These are phyloP conservation scores for Synanceia verrucosa DNA, from an alignment of 2,797 vertebrate species.

Conservation along the genomic window DNA sequence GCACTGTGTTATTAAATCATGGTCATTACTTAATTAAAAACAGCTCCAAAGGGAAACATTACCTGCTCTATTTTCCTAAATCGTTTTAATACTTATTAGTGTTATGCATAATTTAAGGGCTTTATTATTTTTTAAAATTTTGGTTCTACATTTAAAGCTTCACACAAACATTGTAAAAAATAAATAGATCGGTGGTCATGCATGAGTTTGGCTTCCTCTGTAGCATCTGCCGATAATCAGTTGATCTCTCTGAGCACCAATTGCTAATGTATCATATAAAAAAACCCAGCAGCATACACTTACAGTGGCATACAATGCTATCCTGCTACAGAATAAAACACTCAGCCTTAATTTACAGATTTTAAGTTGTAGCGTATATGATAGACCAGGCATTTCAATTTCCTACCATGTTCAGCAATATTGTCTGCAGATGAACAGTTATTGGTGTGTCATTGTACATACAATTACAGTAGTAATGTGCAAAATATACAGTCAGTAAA, in stretches of 20 bases:
- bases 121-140: neutral
- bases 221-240: neutral
- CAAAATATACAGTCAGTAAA: neutral
- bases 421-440: neutral
- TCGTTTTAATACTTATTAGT: conserved; percentile 38
- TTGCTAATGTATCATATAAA: neutral
- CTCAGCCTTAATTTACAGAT: neutral
- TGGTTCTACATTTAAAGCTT: neutral
- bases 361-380: neutral
- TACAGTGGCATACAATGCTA: neutral
- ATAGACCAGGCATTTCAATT: neutral
- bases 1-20: conserved; percentile 16
- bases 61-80: conserved; percentile 40
- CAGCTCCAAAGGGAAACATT: conserved; percentile 42
- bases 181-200: neutral
- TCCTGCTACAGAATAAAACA: neutral
- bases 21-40: conserved; percentile 51
- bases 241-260: neutral
- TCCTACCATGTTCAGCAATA: neutral
- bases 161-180: neutral
- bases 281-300: neutral
- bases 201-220: neutral
- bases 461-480: neutral
- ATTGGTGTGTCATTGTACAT: neutral
- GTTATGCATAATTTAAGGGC: conserved; percentile 41